Evolutionary conservation across 1,140 invertebrate genomes (phyloP).

Genomic region (Macrobrachium rosenbergii): DNA sequence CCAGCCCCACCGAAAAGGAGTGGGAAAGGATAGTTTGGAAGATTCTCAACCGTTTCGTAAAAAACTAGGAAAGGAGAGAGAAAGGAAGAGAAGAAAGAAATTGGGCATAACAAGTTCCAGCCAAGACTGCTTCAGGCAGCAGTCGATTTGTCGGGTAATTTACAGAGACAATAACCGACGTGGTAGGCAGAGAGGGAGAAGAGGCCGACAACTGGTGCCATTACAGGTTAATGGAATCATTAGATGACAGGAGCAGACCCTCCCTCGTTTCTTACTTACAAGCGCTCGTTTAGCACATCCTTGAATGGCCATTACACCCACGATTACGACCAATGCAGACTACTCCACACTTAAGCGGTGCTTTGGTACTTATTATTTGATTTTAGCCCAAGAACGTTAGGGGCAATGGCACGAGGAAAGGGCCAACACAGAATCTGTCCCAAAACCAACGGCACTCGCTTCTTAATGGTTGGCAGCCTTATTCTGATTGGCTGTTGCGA

Average conservation of each 20-base stretch:
- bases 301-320: background rate
- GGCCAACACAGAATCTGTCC: too few species aligned
- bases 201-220: constrained; percentile 13
- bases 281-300: constrained; percentile 1
- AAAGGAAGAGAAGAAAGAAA: background rate
- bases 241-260: constrained; percentile 13
- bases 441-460: too few species aligned
- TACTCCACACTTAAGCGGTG: background rate
- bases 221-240: constrained; percentile 16
- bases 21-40: background rate
- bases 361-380: too few species aligned
- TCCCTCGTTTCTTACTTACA: constrained; percentile 21
- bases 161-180: constrained; percentile 4
- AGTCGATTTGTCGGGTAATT: constrained; percentile 1
- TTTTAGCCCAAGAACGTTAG: too few species aligned
- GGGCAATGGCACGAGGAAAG: too few species aligned
- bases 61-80: background rate
- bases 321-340: constrained; percentile 1
- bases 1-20: background rate
- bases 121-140: background rate
- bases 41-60: too few species aligned
- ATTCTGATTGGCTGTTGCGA: too few species aligned
- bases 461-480: too few species aligned
- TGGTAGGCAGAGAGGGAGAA: constrained; percentile 9
- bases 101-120: background rate